Percentiles rank a stretch among this genome's conserved stretches.
These are phyloP conservation scores for Eidolon dupreanum DNA, from an alignment of 2,797 vertebrate species.

Conservation along the genomic window DNA sequence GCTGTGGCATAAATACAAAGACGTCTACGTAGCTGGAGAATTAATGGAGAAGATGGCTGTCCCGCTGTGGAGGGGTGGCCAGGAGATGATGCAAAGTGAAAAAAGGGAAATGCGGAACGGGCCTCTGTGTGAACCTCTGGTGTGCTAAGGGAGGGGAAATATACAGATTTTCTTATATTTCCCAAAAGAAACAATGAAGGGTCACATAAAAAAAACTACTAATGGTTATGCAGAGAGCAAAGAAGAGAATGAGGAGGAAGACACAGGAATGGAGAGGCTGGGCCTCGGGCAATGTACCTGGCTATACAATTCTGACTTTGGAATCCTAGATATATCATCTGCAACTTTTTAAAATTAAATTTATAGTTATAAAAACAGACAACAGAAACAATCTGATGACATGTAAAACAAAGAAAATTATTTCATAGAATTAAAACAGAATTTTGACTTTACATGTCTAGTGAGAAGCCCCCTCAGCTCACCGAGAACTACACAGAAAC, in stretches of 20 bases:
- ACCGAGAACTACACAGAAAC: rapidly evolving
- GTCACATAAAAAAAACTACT: not conserved
- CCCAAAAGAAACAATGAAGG: not conserved
- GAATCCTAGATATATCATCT: not conserved
- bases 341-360: not conserved
- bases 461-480: not conserved
- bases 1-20: rapidly evolving
- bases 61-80: rapidly evolving
- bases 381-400: not conserved
- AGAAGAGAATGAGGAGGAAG: not conserved
- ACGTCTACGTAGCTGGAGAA: rapidly evolving
- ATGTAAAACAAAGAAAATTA: not conserved
- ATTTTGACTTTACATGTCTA: not conserved
- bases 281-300: not conserved
- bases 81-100: rapidly evolving
- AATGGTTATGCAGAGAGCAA: no score
- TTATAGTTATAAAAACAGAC: not conserved
- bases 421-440: not conserved
- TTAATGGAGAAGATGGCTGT: rapidly evolving
- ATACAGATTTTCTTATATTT: rapidly evolving
- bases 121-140: not conserved
- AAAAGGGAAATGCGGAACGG: no score
- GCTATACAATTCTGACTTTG: not conserved
- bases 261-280: not conserved
- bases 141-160: not conserved